Evolutionary conservation across 2,888 invertebrate genomes (phyloP), one percentile per base, ranked within the genome.

Genomic region (Erpobdella octoculata): DNA sequence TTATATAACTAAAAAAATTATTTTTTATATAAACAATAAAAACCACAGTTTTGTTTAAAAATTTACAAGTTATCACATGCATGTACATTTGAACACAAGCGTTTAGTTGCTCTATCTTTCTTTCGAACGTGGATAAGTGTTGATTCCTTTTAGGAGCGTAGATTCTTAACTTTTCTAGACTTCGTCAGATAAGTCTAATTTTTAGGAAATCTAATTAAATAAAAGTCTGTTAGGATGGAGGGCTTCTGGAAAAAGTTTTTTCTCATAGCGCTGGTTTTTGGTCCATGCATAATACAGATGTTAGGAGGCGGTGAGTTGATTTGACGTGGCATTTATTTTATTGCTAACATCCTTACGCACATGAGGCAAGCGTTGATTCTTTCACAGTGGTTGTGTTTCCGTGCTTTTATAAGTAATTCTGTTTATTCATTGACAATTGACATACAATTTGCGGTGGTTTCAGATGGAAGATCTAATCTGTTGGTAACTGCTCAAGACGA

Each of bases 401-500:
- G 33, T 31, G 12, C 33, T n/a, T 9, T 2, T 31, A 28, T 28
- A 12, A 21, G n/a, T 62, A n/a, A 21, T 6, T 35, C 33, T 4
- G 2, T 18, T 61, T 21, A 9, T 33, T 62, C 33, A n/a, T 33
- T 28, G 2, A 31, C 35, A 12, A 8, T 33, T 62, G 12, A 1
- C 1, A 33, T 28, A 12, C n/a, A 21, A 21, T 31, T 31, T 31
- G n/a, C 8, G 25, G 9, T 31, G 33, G n/a, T 18, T 62, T 62
- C 33, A 33, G 33, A n/a, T 15, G 35, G 31, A 5, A 62, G 62
- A 28, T 31, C n/a, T 21, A 25, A 25, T 5, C 9, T 65, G 31
- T 65, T 71, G 46, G 71, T 66, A 25, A 66, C 46, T 36, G 65
- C 71, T 28, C 64, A 71, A 21, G 71, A 71, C 35, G 71, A 71